phyloP scores from a whole-genome alignment of 2,113 vertebrate species.

The Nyctereutes procyonoides region DNA sequence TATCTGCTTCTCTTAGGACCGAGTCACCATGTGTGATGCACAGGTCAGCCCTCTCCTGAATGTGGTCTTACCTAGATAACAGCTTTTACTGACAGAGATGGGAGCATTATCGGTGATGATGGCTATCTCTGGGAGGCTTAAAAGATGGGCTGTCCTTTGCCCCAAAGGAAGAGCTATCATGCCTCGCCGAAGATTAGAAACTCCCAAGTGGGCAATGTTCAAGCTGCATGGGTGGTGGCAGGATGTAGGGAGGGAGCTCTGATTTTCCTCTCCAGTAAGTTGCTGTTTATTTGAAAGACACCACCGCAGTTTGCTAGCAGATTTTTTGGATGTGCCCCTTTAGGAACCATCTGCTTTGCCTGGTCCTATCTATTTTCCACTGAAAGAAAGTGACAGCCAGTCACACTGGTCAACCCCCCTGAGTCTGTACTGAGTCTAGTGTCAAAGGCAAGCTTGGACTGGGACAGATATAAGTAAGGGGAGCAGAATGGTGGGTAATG shows the following conservation, averaged over 20 bases:
- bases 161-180: not conserved
- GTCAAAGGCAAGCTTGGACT: not conserved
- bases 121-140: not conserved
- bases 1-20: not conserved
- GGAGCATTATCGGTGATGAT: not conserved
- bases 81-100: not conserved
- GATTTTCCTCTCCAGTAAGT: not conserved
- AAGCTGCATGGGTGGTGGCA: not conserved
- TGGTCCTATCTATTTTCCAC: not conserved
- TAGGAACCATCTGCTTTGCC: constrained; percentile 65
- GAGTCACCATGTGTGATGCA: fast-evolving
- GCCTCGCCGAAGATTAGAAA: not conserved
- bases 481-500: not conserved
- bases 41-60: not conserved
- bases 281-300: not conserved
- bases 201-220: not conserved
- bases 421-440: constrained; percentile 6
- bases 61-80: not conserved
- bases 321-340: constrained; percentile 45
- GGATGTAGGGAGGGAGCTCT: not conserved
- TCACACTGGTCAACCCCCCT: not conserved
- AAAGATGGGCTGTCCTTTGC: not conserved
- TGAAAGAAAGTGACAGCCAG: constrained; percentile 58
- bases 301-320: constrained; percentile 8
- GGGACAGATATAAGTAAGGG: not conserved